Evolutionary conservation across 2,888 invertebrate genomes (phyloP).

Genomic region (Eupithecia exiguata): DNA sequence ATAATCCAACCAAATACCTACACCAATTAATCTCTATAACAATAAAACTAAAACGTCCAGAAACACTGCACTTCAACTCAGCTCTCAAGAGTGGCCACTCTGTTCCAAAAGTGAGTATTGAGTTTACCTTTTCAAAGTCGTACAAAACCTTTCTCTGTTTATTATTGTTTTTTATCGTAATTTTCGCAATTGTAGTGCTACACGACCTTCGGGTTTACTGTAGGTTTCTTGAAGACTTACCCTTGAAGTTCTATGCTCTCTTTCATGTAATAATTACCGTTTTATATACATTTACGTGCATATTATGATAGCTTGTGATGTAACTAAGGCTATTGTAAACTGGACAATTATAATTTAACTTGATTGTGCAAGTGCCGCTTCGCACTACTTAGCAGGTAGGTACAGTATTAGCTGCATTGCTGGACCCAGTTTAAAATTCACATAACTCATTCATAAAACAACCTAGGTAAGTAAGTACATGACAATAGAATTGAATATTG

Average conservation of each 20-base stretch:
- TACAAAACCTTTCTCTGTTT: slow-evolving; percentile 29
- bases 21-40: slow-evolving; percentile 16
- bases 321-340: slow-evolving; percentile 13
- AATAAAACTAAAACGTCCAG: slow-evolving; percentile 5
- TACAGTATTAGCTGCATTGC: neutral
- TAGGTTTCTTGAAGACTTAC: slow-evolving; percentile 22
- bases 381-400: slow-evolving; percentile 1
- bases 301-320: slow-evolving; percentile 20
- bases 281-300: neutral
- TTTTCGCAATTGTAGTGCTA: slow-evolving; percentile 22
- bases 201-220: slow-evolving; percentile 30
- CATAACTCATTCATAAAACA: neutral
- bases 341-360: neutral
- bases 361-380: slow-evolving; percentile 17
- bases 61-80: neutral
- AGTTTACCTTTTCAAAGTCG: neutral
- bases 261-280: neutral
- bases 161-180: slow-evolving; percentile 38
- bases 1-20: slow-evolving; percentile 20
- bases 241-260: neutral
- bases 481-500: neutral
- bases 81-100: slow-evolving; percentile 11
- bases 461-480: neutral
- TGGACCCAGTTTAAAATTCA: neutral
- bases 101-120: slow-evolving; percentile 33